Base-by-base conservation (phyloP, 37 sponge, comb jelly and placozoan species). In the Halisarca cf. caerulea region DNA sequence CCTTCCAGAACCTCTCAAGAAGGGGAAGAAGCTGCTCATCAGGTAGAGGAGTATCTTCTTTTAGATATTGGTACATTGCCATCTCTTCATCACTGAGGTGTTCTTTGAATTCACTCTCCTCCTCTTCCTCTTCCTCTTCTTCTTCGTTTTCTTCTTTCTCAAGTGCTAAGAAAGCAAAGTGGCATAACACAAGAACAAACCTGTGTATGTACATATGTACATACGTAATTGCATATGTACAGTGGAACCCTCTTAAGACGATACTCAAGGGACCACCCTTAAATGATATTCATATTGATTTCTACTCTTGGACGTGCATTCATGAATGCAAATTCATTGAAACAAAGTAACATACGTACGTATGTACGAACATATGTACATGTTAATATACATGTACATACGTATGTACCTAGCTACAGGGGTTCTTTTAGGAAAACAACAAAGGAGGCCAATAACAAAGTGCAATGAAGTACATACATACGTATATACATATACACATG, bases 31-130 rank as follows among this genome's bases (percentile, higher is more conserved):
- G 38, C 15, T 77, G 68, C 40, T 92, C 96, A 30, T 96, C 94
- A 61, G 94, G 64, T 23, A 98, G 83, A 45, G 96, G 82, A 17
- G 88, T 90, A 15, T 73, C 87, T 38, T 98, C 87, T 17, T 80
- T 58, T 17, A 98, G 89, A 59, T 90, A 88, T 1, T 64, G 25
- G 38, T 87, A 71, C 21, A 97, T 58, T 9, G 90, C 93, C 73
- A 32, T 64, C 79, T 97, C 97, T 47, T 87, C 95, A 58, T 92
- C 93, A 51, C 39, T 72, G 35, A 97, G 80, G 1, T 70, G 57
- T 47, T 60, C 88, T 44, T 62, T 64, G 9, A 86, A 69, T 79
- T 91, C 91, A 39, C 71, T 82, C 23, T 89, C 92, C 68, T 82
- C 42, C 11, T 94, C 94, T 23, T 83, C 88, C 40, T 78, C 89